These are phyloP conservation scores for Saguinus oedipus DNA, from an alignment of 2,797 vertebrate genomes.

Conservation along the genomic window DNA sequence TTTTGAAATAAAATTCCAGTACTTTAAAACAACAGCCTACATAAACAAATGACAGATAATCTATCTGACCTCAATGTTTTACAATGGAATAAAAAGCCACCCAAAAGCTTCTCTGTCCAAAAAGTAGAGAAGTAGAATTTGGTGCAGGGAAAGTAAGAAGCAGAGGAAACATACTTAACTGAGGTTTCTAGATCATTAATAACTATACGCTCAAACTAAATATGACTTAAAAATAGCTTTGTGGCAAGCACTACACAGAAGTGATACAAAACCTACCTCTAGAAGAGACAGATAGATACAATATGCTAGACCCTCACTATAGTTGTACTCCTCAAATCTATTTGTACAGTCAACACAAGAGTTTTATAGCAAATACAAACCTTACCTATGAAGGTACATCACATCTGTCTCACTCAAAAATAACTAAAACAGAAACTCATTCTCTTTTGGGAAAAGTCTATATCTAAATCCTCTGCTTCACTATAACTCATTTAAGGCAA, in stretches of 20 bases:
- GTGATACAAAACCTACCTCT: not conserved
- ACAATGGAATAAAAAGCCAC: slow-evolving; percentile 3
- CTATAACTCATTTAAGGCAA: not conserved
- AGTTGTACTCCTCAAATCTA: not conserved
- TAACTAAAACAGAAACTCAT: slow-evolving; percentile 9
- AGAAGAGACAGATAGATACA: not conserved
- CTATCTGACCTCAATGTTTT: not conserved
- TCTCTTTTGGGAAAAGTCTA: not conserved
- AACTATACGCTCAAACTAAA: not conserved
- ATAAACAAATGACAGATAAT: slow-evolving; percentile 9
- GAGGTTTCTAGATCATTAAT: not conserved
- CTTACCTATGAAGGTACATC: not conserved
- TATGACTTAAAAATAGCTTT: slow-evolving; percentile 22
- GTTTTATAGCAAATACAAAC: slow-evolving; percentile 28
- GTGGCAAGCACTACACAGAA: not conserved
- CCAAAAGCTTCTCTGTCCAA: not conserved
- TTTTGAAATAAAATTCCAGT: slow-evolving; percentile 20
- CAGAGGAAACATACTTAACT: not conserved
- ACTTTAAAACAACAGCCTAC: slow-evolving; percentile 36
- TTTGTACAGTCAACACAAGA: not conserved
- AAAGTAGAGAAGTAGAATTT: slow-evolving; percentile 12
- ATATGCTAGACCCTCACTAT: not conserved
- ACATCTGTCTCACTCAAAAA: slow-evolving; percentile 27
- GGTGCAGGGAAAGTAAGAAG: not conserved
- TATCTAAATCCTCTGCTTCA: not conserved